phyloP scores from a whole-genome alignment of 2,888 invertebrate genomes.

The Nebria salina region DNA sequence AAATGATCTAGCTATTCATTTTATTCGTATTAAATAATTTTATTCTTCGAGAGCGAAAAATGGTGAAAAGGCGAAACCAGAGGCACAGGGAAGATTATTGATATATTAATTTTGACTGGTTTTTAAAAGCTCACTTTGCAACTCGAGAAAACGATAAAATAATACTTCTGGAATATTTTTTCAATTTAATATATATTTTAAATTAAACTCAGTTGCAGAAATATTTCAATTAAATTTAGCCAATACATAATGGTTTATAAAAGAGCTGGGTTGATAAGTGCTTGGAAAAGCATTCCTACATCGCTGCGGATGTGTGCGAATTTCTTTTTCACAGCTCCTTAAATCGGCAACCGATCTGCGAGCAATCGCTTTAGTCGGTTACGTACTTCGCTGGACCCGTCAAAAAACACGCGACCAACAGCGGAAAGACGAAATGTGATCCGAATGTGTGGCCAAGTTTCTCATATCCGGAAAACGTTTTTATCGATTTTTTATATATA shows the following conservation, averaged over 20 bases:
- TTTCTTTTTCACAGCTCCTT: slow-evolving; percentile 3
- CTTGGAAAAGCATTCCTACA: background rate
- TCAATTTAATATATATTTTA: too few species aligned
- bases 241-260: background rate
- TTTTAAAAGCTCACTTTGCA: background rate
- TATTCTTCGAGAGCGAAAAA: too few species aligned
- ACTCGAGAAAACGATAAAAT: background rate
- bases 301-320: background rate
- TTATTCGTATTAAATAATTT: too few species aligned
- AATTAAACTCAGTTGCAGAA: background rate
- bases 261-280: background rate
- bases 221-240: background rate
- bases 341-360: slow-evolving; percentile 9
- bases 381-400: background rate
- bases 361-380: slow-evolving; percentile 2
- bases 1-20: too few species aligned
- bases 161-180: background rate
- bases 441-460: background rate
- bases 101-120: background rate
- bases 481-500: slow-evolving; percentile 5
- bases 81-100: too few species aligned
- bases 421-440: slow-evolving; percentile 10
- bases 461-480: background rate
- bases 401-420: slow-evolving; percentile 6
- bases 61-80: too few species aligned